Evolutionary conservation across 2,888 invertebrate genomes (phyloP), one percentile per base, ranked within the genome.

Genomic region (Ellobium chinense): DNA sequence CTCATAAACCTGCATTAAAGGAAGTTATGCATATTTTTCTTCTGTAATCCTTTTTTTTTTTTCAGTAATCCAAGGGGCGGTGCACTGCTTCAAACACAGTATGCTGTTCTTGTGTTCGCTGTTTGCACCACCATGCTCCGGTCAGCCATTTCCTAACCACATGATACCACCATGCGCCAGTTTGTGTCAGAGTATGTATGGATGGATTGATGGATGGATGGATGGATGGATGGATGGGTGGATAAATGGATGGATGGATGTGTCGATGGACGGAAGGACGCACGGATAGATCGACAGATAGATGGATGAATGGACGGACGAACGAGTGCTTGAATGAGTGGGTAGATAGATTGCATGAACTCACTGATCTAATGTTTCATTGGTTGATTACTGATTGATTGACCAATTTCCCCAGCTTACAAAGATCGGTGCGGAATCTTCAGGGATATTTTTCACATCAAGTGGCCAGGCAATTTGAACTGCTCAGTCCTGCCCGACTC

Each of bases 151-250:
- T 1, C 86, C 86, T 0, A 70, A 85, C 29, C 87, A 89, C 76
- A 80, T 82, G 18, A 85, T 90, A n/a, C 91, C 89, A 18, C 90
- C 90, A 0, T 91, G 91, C 76, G 79, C 82, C 66, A 89, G 89
- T 81, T 83, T 91, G 0, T 91, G 91, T 82, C 75, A 86, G 84
- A 88, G 91, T 91, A 81, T 82, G 65, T 46, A 46, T 46, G 18
- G 46, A 46, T 46, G 18, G 46, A 46, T 46, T 12, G 46, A 46
- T 46, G 18, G 46, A 46, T 46, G 18, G 46, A 46, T 46, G 18
- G 46, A 46, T 46, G 18, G 46, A 46, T 46, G 18, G 46, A 46
- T 46, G 18, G 46, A 46, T 46, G 18, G 46, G 18, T 46, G 18
- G 46, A 46, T 46, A 46, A 18, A 46, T 46, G 18, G 46, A 46